Evolutionary conservation across 1,140 invertebrate genomes (phyloP).

Genomic region (Conopomorpha cramerella): DNA sequence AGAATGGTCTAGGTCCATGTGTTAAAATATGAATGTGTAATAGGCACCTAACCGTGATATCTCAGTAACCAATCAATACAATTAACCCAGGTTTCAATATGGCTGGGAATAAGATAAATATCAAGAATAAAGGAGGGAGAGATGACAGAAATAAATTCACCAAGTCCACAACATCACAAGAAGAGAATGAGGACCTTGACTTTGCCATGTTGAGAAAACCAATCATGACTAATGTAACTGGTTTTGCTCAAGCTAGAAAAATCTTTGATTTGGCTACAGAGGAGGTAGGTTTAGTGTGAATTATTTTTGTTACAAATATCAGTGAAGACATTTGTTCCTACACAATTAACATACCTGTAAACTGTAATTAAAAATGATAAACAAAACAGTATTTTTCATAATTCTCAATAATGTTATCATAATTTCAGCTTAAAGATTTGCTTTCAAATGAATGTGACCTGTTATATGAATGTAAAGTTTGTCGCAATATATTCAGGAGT

Average conservation of each 20-base stretch:
- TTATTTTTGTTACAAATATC: too few relatives aligned
- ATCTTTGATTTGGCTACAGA: constrained; percentile 65
- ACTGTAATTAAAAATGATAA: too few relatives aligned
- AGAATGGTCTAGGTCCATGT: too few relatives aligned
- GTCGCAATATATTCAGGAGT: constrained; percentile 81
- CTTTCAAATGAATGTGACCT: constrained; percentile 80
- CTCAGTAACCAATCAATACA: too few relatives aligned
- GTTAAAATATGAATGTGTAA: too few relatives aligned
- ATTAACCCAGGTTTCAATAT: constrained; percentile 29
- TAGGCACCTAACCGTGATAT: too few relatives aligned
- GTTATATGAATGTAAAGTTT: constrained; percentile 84
- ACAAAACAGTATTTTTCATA: too few relatives aligned
- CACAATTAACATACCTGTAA: too few relatives aligned
- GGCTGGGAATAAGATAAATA: constrained; percentile 52
- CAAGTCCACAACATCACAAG: constrained; percentile 20
- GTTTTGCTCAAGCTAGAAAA: constrained; percentile 64
- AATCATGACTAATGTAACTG: constrained; percentile 64
- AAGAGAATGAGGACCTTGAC: constrained; percentile 50
- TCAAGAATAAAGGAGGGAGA: constrained; percentile 39
- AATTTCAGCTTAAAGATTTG: constrained; percentile 68
- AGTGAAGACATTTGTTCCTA: too few relatives aligned
- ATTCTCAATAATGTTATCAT: constrained; percentile 7
- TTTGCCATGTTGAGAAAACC: constrained; percentile 66
- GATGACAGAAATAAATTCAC: constrained; percentile 35
- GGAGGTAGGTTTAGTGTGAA: constrained; percentile 62